Evolutionary conservation across 2,888 invertebrate genomes (phyloP).

Genomic region (Antheraea yamamai): DNA sequence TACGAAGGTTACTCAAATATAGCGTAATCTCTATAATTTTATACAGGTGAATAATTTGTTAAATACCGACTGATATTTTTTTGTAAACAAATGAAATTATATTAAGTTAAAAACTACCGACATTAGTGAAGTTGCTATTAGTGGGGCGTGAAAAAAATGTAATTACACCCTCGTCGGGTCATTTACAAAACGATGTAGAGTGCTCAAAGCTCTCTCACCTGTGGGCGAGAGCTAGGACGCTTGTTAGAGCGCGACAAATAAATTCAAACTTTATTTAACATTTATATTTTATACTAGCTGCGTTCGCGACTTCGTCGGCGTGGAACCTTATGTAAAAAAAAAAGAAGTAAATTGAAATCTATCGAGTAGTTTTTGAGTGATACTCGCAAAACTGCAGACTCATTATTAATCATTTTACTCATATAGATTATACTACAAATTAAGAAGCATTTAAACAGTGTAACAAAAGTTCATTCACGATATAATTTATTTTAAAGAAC

Average conservation of each 20-base stretch:
- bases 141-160: slow-evolving; percentile 70
- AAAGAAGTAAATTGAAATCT: too few species aligned
- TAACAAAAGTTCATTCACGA: too few species aligned
- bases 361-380: too few species aligned
- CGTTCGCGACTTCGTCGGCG: too few species aligned
- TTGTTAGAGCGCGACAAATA: slow-evolving; percentile 8
- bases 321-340: too few species aligned
- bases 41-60: neutral
- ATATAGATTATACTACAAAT: too few species aligned
- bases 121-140: slow-evolving; percentile 75
- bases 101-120: slow-evolving; percentile 44
- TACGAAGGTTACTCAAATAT: neutral
- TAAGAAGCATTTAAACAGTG: too few species aligned
- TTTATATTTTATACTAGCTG: neutral
- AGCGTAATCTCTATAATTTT: neutral
- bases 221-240: neutral
- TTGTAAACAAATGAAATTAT: slow-evolving; percentile 3
- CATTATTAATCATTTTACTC: too few species aligned
- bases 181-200: slow-evolving; percentile 75
- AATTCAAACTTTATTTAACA: slow-evolving; percentile 1
- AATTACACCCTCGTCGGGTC: slow-evolving; percentile 75
- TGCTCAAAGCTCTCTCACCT: slow-evolving; percentile 33
- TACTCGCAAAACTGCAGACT: too few species aligned
- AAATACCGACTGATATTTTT: neutral
- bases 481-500: too few species aligned